A percentile compares a stretch with the other conserved stretches of the same genome.
phyloP scores from a whole-genome alignment of 2,888 invertebrate genomes.

The Cheilosia urbana region DNA sequence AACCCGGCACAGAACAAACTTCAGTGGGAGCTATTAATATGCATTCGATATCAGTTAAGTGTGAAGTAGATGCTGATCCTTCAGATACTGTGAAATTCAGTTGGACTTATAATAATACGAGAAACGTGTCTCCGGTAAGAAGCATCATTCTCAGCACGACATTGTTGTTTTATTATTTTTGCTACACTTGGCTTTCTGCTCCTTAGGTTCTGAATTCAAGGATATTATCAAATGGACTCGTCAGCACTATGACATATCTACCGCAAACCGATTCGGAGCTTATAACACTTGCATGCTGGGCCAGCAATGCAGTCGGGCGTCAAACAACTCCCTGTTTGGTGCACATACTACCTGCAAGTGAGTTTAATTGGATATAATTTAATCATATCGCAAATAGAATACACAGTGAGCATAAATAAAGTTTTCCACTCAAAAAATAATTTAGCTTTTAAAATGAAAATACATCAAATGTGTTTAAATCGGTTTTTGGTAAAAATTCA shows the following conservation, averaged over 20 bases:
- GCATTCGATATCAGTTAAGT: conserved; percentile 89
- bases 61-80: conserved; percentile 93
- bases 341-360: conserved; percentile 92
- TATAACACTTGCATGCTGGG: conserved; percentile 95
- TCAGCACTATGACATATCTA: conserved; percentile 86
- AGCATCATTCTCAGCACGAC: background rate
- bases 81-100: conserved; percentile 89
- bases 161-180: conserved; percentile 6
- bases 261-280: conserved; percentile 87
- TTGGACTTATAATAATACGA: conserved; percentile 93
- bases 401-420: background rate
- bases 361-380: conserved; percentile 79
- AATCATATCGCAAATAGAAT: background rate
- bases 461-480: background rate
- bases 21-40: conserved; percentile 90
- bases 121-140: conserved; percentile 89
- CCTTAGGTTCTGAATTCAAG: conserved; percentile 84
- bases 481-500: conserved; percentile 24
- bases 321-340: conserved; percentile 93
- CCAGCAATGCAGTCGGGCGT: conserved; percentile 92
- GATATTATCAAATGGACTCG: conserved; percentile 84
- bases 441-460: background rate
- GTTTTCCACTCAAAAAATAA: too few species aligned
- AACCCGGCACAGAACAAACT: conserved; percentile 88
- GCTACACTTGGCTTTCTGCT: conserved; percentile 12